Conservation (phyloP, 1,140 invertebrate species). For the Druon quercuslanigerum region DNA sequence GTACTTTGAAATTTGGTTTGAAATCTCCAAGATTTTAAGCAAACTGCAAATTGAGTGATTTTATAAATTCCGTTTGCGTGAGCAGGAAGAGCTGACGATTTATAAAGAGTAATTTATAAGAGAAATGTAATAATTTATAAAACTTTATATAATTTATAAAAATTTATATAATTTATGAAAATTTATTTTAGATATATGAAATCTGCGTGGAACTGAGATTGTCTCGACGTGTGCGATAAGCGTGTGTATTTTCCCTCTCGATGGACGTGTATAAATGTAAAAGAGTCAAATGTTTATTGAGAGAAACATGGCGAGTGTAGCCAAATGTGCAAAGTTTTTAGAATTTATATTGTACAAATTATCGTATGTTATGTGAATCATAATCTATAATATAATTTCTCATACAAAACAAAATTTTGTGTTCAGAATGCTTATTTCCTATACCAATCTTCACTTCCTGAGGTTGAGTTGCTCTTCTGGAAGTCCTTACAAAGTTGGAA, state of each 20-base stretch:
- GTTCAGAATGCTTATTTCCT: not conserved
- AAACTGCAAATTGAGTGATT: too few relatives aligned
- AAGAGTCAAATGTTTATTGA: not conserved
- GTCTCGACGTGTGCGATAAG: not conserved
- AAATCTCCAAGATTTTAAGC: too few relatives aligned
- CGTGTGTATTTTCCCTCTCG: not conserved
- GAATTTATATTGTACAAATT: not conserved
- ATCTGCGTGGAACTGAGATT: not conserved
- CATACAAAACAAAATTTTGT: not conserved
- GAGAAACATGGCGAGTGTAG: not conserved
- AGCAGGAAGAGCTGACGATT: too few relatives aligned
- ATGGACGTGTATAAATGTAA: slow-evolving; percentile 8
- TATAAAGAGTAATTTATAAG: too few relatives aligned
- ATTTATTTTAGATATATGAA: not conserved
- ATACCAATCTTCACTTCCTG: not conserved
- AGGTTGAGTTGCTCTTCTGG: not conserved
- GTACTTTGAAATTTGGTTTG: too few relatives aligned
- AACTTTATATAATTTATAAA: not conserved
- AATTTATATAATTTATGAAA: slow-evolving; percentile 1
- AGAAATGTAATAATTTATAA: too few relatives aligned
- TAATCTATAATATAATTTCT: slow-evolving; percentile 12
- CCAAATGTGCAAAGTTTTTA: slow-evolving; percentile 10
- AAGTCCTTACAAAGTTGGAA: not conserved
- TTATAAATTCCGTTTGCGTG: too few relatives aligned
- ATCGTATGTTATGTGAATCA: slow-evolving; percentile 9